A percentile compares a stretch with the other conserved stretches of the same genome.
phyloP scores from a whole-genome alignment of 2,888 invertebrate species.

The Nomada goodeniana region DNA sequence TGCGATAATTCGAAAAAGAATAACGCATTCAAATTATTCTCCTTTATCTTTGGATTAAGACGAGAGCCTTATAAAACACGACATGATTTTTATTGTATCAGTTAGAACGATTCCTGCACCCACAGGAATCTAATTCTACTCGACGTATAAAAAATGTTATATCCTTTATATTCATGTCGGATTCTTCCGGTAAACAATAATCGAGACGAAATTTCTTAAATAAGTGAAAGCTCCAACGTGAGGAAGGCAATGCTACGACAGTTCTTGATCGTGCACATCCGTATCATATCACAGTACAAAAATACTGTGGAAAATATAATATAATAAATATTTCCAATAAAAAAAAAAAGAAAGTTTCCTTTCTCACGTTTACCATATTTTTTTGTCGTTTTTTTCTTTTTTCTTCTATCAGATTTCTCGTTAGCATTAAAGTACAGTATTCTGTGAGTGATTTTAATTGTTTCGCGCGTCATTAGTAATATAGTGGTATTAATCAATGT shows the following conservation, averaged over 20 bases:
- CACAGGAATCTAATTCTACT: background rate
- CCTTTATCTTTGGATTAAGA: conserved; percentile 6
- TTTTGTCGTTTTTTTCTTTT: conserved; percentile 8
- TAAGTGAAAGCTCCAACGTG: conserved; percentile 46
- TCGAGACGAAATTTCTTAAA: background rate
- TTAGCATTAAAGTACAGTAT: conserved; percentile 43
- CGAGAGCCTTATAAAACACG: conserved; percentile 24
- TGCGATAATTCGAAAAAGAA: conserved; percentile 18
- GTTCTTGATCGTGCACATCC: conserved; percentile 40
- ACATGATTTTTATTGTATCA: conserved; percentile 11
- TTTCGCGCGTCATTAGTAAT: conserved; percentile 37
- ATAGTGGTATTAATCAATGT: conserved; percentile 25
- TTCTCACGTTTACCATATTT: conserved; percentile 54
- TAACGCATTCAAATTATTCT: background rate
- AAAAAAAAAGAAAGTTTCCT: conserved; percentile 56
- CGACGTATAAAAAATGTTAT: background rate
- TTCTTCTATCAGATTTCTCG: conserved; percentile 19
- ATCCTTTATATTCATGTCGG: background rate
- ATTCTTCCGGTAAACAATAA: background rate
- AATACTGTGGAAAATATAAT: conserved; percentile 57
- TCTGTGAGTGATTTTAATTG: conserved; percentile 37
- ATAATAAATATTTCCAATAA: conserved; percentile 54
- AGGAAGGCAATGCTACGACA: conserved; percentile 54
- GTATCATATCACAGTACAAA: conserved; percentile 57
- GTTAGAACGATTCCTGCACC: background rate